These are phyloP conservation scores for Lutjanus argentimaculatus DNA, from an alignment of 2,797 vertebrate species.

Conservation along the genomic window DNA sequence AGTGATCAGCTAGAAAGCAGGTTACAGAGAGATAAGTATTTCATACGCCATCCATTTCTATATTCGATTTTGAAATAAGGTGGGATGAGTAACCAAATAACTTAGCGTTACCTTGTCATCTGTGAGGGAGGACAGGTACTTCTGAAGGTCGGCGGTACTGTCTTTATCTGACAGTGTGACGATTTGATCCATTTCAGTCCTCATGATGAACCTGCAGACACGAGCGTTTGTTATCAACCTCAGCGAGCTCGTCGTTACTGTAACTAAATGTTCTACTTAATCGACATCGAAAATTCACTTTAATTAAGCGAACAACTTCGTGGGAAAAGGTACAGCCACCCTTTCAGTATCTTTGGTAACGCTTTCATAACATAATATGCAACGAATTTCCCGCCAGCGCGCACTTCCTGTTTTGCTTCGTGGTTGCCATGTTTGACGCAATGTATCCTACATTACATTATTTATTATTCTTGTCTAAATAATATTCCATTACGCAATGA, in stretches of 20 bases:
- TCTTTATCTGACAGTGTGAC: constrained; percentile 78
- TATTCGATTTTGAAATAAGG: not conserved
- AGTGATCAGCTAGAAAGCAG: constrained; percentile 83
- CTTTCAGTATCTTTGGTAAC: not conserved
- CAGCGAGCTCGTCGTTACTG: not conserved
- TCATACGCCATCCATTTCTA: not conserved
- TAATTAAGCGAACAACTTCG: not conserved
- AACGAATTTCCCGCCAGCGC: constrained; percentile 69
- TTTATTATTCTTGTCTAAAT: not conserved
- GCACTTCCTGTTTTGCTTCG: constrained; percentile 67
- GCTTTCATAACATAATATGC: constrained; percentile 40
- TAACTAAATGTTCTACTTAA: not conserved
- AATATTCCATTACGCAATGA: rapidly evolving
- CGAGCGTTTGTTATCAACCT: not conserved
- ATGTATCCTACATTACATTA: not conserved
- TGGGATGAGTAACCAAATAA: not conserved
- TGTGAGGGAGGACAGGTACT: constrained; percentile 79
- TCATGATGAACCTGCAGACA: constrained; percentile 56
- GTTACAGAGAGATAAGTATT: not conserved
- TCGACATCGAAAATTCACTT: not conserved
- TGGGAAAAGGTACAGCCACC: not conserved
- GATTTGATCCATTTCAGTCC: constrained; percentile 77
- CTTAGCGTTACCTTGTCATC: constrained; percentile 76
- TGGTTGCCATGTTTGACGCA: constrained; percentile 64
- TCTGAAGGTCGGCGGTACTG: constrained; percentile 74